A percentile compares a stretch with the other conserved stretches of the same genome.
These are phyloP conservation scores for Andricus curvator DNA, from an alignment of 2,888 invertebrate species.

Conservation along the genomic window DNA sequence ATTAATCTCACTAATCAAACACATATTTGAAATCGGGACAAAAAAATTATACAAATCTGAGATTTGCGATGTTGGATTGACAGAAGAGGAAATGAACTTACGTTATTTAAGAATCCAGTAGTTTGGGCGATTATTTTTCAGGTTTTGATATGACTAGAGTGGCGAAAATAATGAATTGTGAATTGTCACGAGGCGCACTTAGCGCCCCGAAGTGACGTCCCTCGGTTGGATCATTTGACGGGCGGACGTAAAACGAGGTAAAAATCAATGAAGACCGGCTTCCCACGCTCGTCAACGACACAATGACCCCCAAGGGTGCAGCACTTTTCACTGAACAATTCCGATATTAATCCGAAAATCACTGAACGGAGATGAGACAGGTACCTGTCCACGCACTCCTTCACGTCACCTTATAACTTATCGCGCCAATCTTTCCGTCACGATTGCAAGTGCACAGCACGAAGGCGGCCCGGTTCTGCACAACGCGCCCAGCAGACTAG, in stretches of 20 bases:
- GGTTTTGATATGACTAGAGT: not conserved
- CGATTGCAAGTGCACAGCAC: conserved; percentile 54
- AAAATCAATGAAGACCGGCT: conserved; percentile 74
- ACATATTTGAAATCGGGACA: not conserved
- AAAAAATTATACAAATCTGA: not conserved
- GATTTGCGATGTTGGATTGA: not conserved
- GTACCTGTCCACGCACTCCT: conserved; percentile 25
- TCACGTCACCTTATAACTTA: conserved; percentile 63
- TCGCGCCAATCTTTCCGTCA: conserved; percentile 69
- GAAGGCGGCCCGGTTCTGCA: conserved; percentile 68
- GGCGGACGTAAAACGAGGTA: conserved; percentile 61
- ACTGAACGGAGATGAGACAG: not conserved
- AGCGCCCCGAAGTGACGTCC: conserved; percentile 59
- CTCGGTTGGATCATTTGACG: conserved; percentile 64
- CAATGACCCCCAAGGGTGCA: conserved; percentile 36
- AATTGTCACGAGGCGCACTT: conserved; percentile 13
- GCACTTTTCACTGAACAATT: conserved; percentile 44
- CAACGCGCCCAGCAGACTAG: conserved; percentile 69
- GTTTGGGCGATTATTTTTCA: not conserved
- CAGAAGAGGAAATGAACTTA: conserved; percentile 28
- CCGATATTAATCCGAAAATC: conserved; percentile 37
- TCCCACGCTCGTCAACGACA: conserved; percentile 46
- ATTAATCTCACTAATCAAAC: not conserved
- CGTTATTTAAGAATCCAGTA: not conserved
- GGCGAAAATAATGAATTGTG: not conserved